phyloP scores from a whole-genome alignment of 2,888 invertebrate genomes.

The Erannis defoliaria region DNA sequence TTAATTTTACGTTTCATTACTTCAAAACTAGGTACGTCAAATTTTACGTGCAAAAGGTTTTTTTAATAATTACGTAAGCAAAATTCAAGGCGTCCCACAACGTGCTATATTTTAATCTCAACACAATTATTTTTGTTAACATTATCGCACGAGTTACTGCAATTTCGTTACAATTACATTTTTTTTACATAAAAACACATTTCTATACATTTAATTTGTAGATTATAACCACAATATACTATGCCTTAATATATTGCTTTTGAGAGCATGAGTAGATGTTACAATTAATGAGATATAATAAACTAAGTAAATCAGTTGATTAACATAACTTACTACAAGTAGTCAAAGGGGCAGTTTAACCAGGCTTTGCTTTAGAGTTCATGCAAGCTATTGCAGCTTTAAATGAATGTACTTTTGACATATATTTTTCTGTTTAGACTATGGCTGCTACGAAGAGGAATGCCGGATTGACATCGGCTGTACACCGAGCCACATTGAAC shows the following conservation, averaged over 20 bases:
- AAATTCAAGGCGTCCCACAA: constrained; percentile 42
- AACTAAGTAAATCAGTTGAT: constrained; percentile 21
- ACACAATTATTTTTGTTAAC: constrained; percentile 52
- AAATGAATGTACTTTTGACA: neutral
- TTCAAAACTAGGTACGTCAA: constrained; percentile 61
- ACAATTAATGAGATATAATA: constrained; percentile 32
- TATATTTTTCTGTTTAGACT: constrained; percentile 89
- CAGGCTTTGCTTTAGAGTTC: constrained; percentile 47
- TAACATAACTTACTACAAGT: constrained; percentile 31
- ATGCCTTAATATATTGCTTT: constrained; percentile 68
- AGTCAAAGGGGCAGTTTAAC: constrained; percentile 39
- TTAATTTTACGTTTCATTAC: constrained; percentile 60
- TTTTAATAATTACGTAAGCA: constrained; percentile 50
- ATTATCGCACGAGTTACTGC: constrained; percentile 56
- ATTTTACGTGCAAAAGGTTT: constrained; percentile 50
- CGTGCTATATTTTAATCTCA: constrained; percentile 50
- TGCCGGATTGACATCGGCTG: constrained; percentile 98
- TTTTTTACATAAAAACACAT: constrained; percentile 36
- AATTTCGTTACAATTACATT: constrained; percentile 33
- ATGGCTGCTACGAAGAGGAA: constrained; percentile 99
- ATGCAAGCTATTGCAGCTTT: neutral
- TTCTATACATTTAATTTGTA: constrained; percentile 30
- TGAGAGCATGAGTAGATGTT: constrained; percentile 64
- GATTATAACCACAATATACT: constrained; percentile 40
- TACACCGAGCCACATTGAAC: constrained; percentile 98